Conservation (phyloP, 2,888 invertebrate species). For the Liposcelis brunnea region DNA sequence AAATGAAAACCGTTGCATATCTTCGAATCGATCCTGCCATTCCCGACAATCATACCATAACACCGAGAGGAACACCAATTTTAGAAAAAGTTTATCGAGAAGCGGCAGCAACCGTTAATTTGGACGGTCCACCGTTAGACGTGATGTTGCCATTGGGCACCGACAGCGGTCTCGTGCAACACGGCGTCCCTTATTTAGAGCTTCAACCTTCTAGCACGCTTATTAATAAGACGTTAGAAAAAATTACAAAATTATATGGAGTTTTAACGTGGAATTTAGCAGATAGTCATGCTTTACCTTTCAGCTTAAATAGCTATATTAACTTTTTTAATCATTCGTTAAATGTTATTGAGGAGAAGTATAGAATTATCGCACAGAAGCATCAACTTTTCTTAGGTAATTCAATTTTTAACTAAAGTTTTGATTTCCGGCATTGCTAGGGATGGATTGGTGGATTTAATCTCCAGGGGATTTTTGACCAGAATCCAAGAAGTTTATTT, state of each 20-base stretch:
- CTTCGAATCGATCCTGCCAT: background rate
- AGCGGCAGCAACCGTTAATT: background rate
- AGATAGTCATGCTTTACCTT: constrained; percentile 2
- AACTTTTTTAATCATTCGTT: background rate
- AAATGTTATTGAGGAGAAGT: background rate
- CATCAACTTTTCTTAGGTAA: constrained; percentile 2
- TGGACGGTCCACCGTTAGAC: background rate
- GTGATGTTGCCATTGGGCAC: background rate
- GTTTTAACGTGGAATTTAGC: constrained; percentile 2
- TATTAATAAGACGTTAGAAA: background rate
- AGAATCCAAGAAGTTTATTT: background rate
- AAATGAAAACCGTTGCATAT: background rate
- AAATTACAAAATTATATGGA: background rate
- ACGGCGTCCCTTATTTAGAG: background rate
- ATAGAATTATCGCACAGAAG: background rate
- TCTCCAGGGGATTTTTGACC: no score
- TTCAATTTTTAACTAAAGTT: no score
- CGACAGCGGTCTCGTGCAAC: background rate
- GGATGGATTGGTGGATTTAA: no score
- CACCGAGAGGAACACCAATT: background rate
- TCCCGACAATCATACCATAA: background rate
- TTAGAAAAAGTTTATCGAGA: background rate
- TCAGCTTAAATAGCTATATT: background rate
- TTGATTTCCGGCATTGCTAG: no score
- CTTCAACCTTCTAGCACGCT: background rate